Base-by-base conservation (phyloP, 53 echinoderm and acorn worm species). In the Crossaster papposus region DNA sequence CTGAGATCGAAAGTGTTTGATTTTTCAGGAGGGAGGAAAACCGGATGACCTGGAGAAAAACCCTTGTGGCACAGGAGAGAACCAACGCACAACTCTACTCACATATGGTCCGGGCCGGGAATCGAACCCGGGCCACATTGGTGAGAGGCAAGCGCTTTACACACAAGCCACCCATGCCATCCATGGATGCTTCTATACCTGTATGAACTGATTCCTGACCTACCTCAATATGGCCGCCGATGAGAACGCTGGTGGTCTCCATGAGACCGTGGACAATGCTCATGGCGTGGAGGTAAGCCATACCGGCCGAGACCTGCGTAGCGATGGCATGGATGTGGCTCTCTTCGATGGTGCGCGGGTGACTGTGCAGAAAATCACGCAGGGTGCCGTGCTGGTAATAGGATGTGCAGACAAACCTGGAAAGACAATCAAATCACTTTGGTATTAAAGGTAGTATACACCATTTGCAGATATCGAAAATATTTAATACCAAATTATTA, bases 191-290 rank as follows among this genome's bases (percentile, higher is more conserved):
- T 44, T 44, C 44, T 18, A 68, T 23, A n/a, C 28, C 24, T n/a
- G n/a, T n/a, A n/a, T n/a, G n/a, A 68, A n/a, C 10, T 18, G 68
- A 68, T 14, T 0, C 0, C 36, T 6, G 34, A 80, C 80, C 91
- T 82, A 96, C 96, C 95, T 95, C 95, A 29, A 90, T 72, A 54
- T 94, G 94, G 22, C 96, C 96, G 33, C 96, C 96, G 79, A 96
- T 88, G 74, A 95, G 82, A 65, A 95, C 90, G 51, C 95, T 96
- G 62, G 94, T 92, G 14, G 94, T 92, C 50, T 94, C 94, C 36
- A 96, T 81, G 64, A 89, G 76, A 22, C 94, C 92, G 70, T 96
- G 96, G 37, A 94, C 89, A 79, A 96, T 93, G 79, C 89, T 92
- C 86, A 94, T 90, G 53, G 92, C 91, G 74, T 97, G 97, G 20